Base-by-base conservation (phyloP, 2,113 vertebrate genomes). In the Arenaria interpres region DNA sequence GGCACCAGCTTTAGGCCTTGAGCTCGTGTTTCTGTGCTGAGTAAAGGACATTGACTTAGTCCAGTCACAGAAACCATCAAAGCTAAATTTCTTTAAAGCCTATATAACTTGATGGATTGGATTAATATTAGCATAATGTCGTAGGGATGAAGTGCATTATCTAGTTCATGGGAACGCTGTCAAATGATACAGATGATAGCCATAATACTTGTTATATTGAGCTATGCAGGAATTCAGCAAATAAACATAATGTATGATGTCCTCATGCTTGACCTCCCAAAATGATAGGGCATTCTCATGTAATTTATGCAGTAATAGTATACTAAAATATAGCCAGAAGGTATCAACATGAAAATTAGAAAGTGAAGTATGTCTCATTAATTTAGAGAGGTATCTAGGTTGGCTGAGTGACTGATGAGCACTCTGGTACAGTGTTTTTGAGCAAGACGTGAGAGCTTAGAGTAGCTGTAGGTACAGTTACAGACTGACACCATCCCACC, bases 71-170 rank as follows among this genome's bases (percentile, higher is more conserved):
- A 35, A 92, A 48, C 53, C 32, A 67, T 84, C 54, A 63, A 71
- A 69, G 63, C 54, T 76, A 27, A 41, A 79, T 77, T 81, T 74
- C 76, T 75, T 81, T 67, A 59, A 87, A 91, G 74, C 60, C 80
- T 43, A 18, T 95, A 39, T 54, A 56, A 43, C 23, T 14, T 95
- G 91, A 96, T 93, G 83, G 64, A 92, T 90, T 92, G 41, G 28
- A 62, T 96, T 85, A 95, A 84, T 95, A 86, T 97, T 94, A 95
- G 57, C 71, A 88, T 90, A 93, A 92, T 62, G 67, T 80, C 3
- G 0, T 62, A 41, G 50, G 79, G 72, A 50, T 71, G 57, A 87
- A 96, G 88, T 60, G 39, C 75, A 33, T 93, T 83, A 86, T 62
- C 71, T 48, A 39, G 35, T 95, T 79, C 74, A 30, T 66, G 75